Percentiles rank a stretch among this genome's conserved stretches.
phyloP scores from a whole-genome alignment of 2,797 vertebrate species.

The Alcedo atthis region DNA sequence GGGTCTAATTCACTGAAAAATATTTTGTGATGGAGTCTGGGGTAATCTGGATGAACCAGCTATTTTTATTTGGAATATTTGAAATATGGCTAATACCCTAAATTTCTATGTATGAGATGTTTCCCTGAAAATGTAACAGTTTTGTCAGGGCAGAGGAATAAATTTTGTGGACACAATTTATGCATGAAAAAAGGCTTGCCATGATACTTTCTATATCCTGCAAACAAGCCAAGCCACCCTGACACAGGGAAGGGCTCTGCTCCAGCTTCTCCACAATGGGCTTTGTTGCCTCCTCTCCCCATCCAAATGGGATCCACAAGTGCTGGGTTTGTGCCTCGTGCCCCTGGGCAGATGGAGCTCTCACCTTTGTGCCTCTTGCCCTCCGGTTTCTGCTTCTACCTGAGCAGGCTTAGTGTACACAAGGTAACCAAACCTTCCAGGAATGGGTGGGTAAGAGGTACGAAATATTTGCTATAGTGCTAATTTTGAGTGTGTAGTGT shows the following conservation, averaged over 20 bases:
- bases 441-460: background rate
- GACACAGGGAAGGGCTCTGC: background rate
- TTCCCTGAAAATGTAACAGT: background rate
- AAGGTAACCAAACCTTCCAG: background rate
- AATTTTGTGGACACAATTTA: background rate
- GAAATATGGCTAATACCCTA: background rate
- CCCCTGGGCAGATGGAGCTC: background rate
- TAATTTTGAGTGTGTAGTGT: background rate
- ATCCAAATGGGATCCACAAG: accelerated
- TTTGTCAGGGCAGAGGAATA: background rate
- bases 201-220: accelerated
- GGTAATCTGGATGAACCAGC: background rate
- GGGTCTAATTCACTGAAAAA: background rate
- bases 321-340: accelerated
- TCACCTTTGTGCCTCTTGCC: accelerated
- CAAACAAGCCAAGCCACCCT: background rate
- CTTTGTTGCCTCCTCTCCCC: background rate
- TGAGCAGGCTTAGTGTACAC: background rate
- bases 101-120: background rate
- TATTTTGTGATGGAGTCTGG: background rate
- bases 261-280: accelerated
- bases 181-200: too few relatives aligned
- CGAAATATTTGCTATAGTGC: background rate
- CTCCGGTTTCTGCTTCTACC: background rate
- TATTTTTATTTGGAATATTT: conserved; percentile 1